A percentile compares a stretch with the other conserved stretches of the same genome.
Conservation (phyloP, 2,797 vertebrate species). For the Hirundo rustica region DNA sequence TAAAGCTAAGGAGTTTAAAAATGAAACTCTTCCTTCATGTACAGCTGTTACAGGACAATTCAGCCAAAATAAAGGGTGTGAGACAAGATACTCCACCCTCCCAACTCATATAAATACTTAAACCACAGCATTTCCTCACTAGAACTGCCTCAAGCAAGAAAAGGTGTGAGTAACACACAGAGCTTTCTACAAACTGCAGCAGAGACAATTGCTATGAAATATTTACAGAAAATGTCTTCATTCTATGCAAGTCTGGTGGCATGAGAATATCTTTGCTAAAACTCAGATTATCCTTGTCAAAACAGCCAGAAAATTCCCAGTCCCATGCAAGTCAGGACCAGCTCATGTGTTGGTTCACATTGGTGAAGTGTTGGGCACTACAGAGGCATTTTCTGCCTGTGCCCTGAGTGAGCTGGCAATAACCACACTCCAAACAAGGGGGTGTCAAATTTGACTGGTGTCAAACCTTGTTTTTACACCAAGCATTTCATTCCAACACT, state of each 20-base stretch:
- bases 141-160: neutral
- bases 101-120: neutral
- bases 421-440: neutral
- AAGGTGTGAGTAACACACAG: neutral
- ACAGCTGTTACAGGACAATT: neutral
- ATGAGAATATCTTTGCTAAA: neutral
- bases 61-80: neutral
- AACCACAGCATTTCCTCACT: neutral
- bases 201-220: neutral
- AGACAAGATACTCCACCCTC: neutral
- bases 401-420: neutral
- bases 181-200: neutral
- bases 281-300: neutral
- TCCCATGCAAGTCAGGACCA: neutral
- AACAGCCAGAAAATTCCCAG: neutral
- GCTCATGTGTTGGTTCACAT: fast-evolving
- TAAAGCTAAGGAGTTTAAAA: neutral
- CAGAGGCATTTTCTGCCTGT: neutral
- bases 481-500: constrained; percentile 42
- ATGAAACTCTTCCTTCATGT: neutral
- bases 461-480: neutral
- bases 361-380: neutral
- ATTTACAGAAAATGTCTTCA: neutral
- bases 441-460: neutral
- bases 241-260: neutral